phyloP scores from a whole-genome alignment of 2,888 invertebrate species.

The Sinhomidia bicolor region DNA sequence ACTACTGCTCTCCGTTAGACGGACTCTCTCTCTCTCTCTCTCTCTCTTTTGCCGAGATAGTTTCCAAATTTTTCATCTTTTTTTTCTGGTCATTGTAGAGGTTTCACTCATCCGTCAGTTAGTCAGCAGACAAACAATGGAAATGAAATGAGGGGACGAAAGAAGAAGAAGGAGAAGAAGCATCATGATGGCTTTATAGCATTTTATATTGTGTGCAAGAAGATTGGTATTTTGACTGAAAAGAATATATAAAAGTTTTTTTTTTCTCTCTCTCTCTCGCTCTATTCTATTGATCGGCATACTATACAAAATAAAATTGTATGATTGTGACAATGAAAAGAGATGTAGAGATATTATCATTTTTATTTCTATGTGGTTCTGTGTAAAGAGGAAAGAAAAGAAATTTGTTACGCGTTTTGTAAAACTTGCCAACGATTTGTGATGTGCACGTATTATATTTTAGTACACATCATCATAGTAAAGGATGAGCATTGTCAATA shows the following conservation, averaged over 20 bases:
- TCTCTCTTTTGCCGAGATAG: conserved; percentile 38
- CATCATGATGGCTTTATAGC: too few species aligned
- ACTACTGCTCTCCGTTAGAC: neutral
- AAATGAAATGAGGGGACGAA: conserved; percentile 53
- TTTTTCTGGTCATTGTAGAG: conserved; percentile 69
- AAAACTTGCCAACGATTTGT: neutral
- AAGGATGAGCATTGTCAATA: too few species aligned
- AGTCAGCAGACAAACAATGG: conserved; percentile 65
- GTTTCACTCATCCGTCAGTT: conserved; percentile 70
- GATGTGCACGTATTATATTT: too few species aligned
- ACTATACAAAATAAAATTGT: too few species aligned
- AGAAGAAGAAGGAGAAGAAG: neutral
- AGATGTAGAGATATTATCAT: neutral
- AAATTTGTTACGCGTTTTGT: neutral
- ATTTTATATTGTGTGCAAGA: too few species aligned
- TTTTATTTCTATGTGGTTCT: too few species aligned
- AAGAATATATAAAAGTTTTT: too few species aligned
- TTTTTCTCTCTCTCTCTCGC: too few species aligned
- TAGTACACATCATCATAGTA: too few species aligned
- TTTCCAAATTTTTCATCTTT: conserved; percentile 69
- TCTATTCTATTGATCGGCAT: too few species aligned
- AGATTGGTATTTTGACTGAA: too few species aligned
- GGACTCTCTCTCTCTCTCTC: neutral
- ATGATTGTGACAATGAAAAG: too few species aligned
- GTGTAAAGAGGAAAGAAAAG: neutral